Conservation (phyloP, 53 echinoderm and acorn worm genomes). For the Zoroaster sp. region DNA sequence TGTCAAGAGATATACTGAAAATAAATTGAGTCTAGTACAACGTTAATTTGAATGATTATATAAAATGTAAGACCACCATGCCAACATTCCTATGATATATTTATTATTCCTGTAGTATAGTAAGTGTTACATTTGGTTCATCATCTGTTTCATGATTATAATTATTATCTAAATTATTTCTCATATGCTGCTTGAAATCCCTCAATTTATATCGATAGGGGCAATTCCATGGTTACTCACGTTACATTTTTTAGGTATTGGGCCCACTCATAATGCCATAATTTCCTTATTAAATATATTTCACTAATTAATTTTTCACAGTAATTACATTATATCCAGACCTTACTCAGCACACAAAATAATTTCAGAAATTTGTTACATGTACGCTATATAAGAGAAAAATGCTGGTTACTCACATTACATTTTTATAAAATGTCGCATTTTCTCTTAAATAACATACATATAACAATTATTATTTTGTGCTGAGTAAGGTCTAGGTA, state of each 20-base stretch:
- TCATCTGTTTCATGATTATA: neutral
- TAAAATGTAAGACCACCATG: neutral
- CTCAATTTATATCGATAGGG: neutral
- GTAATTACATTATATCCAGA: too few relatives aligned
- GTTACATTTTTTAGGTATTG: neutral
- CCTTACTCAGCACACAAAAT: too few relatives aligned
- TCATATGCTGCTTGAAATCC: slow-evolving; percentile 10
- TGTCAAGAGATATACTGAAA: neutral
- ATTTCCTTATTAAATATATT: too few relatives aligned
- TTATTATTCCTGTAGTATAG: neutral
- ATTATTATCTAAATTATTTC: neutral
- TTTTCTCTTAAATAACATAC: too few relatives aligned
- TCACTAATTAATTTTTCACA: too few relatives aligned
- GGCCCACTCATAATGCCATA: too few relatives aligned
- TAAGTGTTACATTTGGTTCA: neutral
- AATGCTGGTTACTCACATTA: too few relatives aligned
- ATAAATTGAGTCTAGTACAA: neutral
- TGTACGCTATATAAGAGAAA: too few relatives aligned
- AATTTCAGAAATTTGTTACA: too few relatives aligned
- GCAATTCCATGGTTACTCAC: neutral
- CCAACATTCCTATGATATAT: neutral
- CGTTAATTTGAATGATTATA: neutral
- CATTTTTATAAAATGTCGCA: too few relatives aligned
- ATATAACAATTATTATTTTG: too few relatives aligned
- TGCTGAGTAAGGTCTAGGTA: too few relatives aligned